Evolutionary conservation across 2,888 invertebrate species (phyloP), one percentile per base, ranked within the genome.

Genomic region (Drosophila rubida): DNA sequence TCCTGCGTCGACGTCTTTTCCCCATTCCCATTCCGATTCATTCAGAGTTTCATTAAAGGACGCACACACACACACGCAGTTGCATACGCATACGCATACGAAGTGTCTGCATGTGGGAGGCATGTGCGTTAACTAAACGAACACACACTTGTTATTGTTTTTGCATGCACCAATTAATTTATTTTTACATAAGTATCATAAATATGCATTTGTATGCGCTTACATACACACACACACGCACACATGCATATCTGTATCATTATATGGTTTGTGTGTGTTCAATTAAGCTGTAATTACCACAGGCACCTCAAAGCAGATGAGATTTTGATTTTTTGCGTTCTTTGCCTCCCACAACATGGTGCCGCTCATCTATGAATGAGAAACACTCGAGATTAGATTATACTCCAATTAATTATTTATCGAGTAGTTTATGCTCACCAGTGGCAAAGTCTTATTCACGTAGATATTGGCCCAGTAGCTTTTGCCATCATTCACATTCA

Each of bases 251-350:
- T 32, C 13, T 37, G 11, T 41, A 27, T 9, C 6, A 6, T 32
- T n/a, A n/a, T 1, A 6, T 49, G 3, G 7, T 53, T 25, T 46
- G 7, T 49, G 13, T 51, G 14, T 32, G 4, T 32, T 2, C 57
- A 60, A 71, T 87, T 69, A 88, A 45, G 51, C 37, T 57, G 73
- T 76, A 63, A 90, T 80, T 63, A 64, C 45, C 50, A 91, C 82
- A 51, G 91, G 91, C 64, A 91, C 87, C 80, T 90, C 89, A 62
- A 91, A 91, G 54, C 91, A 91, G 65, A 91, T 88, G 50, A 91
- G 88, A 64, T 80, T 81, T 45, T 77, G 61, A 27, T 83, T 69
- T 4, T 70, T 64, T 59, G 83, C 78, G 68, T 91, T 81, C 23
- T 78, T 79, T 13, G 90, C 90, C 64, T 90, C 88, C 91, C 91